Base-by-base conservation (phyloP, 1,140 invertebrate genomes). In the Chironomus striatipennis region DNA sequence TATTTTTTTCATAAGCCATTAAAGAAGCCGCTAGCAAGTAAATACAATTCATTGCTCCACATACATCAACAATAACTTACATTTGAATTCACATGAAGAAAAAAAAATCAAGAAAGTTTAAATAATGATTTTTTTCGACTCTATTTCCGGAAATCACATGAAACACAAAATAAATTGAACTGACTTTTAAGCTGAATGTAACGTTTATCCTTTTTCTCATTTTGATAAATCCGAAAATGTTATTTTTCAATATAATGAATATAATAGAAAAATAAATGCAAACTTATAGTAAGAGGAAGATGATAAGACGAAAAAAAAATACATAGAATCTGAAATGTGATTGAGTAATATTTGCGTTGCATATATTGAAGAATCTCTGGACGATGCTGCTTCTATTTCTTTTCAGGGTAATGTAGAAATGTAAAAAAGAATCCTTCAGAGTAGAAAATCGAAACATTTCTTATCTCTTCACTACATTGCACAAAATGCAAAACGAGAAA, bases 401-500 rank as follows among this genome's bases (percentile, higher is more conserved):
- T 57, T 57, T 15, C 47, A 57, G 65, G 65, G 18, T 70, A 70
- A 70, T 17, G 65, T 18, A 20, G 65, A 17, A 70, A 57, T 57
- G 24, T 34, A 34, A 34, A 34, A 57, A 57, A 57, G 47, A 57
- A 57, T 57, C 47, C 47, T 57, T 57, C 47, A 57, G 47, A 57
- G 47, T 5, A 57, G 65, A 70, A 70, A 70, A 70, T 70, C 65
- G 65, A 70, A 70, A 70, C 65, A 70, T 70, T 70, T 70, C 65
- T 70, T 70, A 70, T 70, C 65, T 70, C 17, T 70, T 70, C 65
- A 70, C 65, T 70, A 70, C 65, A 70, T 70, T 70, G 65, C 65
- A 70, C 65, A 70, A 70, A 70, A 70, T 70, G 65, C 65, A 70
- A 70, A 70, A 70, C 20, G 65, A 70, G 65, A 70, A 70, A 70